Percentiles rank a stretch among this genome's conserved stretches.
phyloP scores from a whole-genome alignment of 2,113 vertebrate species.

The Pampusana beccarii region DNA sequence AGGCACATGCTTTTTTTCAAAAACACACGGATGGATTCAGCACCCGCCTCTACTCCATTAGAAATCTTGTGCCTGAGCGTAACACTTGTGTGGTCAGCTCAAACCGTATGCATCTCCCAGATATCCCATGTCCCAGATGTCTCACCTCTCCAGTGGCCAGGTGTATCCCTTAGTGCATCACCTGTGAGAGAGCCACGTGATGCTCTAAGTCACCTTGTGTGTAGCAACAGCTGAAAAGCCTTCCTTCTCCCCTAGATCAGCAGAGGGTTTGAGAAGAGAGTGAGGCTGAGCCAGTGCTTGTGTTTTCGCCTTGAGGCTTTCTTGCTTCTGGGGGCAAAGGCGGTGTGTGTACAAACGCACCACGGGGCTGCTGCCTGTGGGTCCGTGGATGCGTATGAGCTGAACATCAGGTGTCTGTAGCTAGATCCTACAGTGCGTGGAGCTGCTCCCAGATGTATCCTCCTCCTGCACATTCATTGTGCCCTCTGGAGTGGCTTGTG shows the following conservation, averaged over 20 bases:
- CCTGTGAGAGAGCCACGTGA: background rate
- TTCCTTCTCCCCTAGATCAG: fast-evolving
- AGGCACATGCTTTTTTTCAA: background rate
- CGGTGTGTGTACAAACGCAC: fast-evolving
- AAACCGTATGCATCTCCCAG: fast-evolving
- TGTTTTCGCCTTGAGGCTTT: background rate
- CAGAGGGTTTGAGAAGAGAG: background rate
- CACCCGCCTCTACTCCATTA: background rate
- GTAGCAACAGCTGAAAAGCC: background rate
- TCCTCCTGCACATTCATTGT: background rate
- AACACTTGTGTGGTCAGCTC: fast-evolving
- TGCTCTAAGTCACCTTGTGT: background rate
- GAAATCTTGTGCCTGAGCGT: background rate
- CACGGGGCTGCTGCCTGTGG: fast-evolving
- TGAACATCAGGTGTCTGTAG: fast-evolving
- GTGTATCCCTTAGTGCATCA: background rate
- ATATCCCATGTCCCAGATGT: background rate
- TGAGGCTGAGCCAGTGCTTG: background rate
- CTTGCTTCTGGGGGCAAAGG: background rate
- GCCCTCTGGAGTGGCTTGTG: background rate
- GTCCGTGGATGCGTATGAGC: fast-evolving
- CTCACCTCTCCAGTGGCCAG: background rate
- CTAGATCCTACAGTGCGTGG: fast-evolving
- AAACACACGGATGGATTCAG: background rate
- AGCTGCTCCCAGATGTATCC: background rate